Base-by-base conservation (phyloP, 2,113 vertebrate species). In the Larimichthys crocea region DNA sequence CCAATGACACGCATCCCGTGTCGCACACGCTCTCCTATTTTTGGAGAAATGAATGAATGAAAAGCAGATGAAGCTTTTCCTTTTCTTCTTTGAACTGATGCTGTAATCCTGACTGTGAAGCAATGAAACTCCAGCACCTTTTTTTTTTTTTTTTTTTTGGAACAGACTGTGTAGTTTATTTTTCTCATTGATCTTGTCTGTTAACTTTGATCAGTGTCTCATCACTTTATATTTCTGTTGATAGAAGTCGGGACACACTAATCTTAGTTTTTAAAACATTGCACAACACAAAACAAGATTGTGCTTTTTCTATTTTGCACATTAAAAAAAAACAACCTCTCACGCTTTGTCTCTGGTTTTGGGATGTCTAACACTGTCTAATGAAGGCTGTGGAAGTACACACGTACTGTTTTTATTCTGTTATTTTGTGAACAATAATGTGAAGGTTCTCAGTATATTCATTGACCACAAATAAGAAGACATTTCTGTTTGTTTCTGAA, bases 401-500 rank as follows among this genome's bases (percentile, higher is more conserved):
- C 6, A 74, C 31, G 53, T 10, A 61, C 15, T 53, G 12, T 76
- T 77, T 80, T 69, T 67, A 10, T 57, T 74, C 22, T 84, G 68
- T 24, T 24, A 0, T 35, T 50, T 53, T 77, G 74, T 77, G 42
- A 74, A 67, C 0, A 40, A 59, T 12, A 55, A 44, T 91, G 66
- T 89, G 56, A 88, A 84, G 22, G 11, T 24, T 74, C 1, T 69
- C 50, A 35, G 42, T 14, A 7, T 65, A 59, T 76, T 75, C 59
- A 63, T 66, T 81, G 64, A 75, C 67, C 15, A 67, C 31, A 80
- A 56, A n/a, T 24, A 35, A 82, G 65, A 78, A 77, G 15, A 68
- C 50, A 50, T 83, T 82, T 83, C 60, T 93, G 89, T 91, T 70
- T 80, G 82, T 87, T 83, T 88, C 29, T 75, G 63, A 95, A 94